phyloP scores from a whole-genome alignment of 2,797 vertebrate species.

The Simalia tracyae region DNA sequence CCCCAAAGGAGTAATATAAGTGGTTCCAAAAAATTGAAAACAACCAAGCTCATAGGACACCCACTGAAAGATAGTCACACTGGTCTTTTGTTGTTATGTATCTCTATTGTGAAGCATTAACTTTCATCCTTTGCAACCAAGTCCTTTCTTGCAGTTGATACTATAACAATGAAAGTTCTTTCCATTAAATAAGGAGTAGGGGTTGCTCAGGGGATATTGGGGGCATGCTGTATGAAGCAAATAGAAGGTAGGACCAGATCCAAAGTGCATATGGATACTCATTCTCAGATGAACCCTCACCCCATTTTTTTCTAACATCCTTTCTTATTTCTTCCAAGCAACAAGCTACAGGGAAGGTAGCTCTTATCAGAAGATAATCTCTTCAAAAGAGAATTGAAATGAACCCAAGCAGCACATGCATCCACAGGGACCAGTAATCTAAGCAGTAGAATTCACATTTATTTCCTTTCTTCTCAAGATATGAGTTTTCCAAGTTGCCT shows the following conservation, averaged over 20 bases:
- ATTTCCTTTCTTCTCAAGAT: conserved; percentile 33
- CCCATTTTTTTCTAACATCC: background rate
- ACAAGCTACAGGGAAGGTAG: background rate
- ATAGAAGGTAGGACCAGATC: background rate
- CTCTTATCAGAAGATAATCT: background rate
- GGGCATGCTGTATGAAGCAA: background rate
- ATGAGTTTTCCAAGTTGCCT: conserved; percentile 19
- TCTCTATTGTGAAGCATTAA: background rate
- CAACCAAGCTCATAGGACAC: background rate
- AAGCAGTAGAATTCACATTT: conserved; percentile 43
- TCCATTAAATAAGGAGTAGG: background rate
- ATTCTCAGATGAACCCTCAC: background rate
- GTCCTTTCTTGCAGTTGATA: background rate
- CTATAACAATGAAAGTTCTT: background rate
- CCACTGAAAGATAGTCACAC: background rate
- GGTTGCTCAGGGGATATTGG: background rate
- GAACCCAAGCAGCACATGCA: background rate
- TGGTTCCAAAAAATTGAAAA: background rate
- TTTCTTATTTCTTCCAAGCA: background rate
- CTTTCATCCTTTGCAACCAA: background rate
- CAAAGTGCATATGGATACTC: background rate
- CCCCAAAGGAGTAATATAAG: background rate
- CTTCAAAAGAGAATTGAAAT: background rate
- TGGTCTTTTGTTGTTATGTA: background rate
- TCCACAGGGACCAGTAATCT: conserved; percentile 25